A percentile compares a stretch with the other conserved stretches of the same genome.
Conservation (phyloP, 2,888 invertebrate genomes). For the Eupsilia transversa region DNA sequence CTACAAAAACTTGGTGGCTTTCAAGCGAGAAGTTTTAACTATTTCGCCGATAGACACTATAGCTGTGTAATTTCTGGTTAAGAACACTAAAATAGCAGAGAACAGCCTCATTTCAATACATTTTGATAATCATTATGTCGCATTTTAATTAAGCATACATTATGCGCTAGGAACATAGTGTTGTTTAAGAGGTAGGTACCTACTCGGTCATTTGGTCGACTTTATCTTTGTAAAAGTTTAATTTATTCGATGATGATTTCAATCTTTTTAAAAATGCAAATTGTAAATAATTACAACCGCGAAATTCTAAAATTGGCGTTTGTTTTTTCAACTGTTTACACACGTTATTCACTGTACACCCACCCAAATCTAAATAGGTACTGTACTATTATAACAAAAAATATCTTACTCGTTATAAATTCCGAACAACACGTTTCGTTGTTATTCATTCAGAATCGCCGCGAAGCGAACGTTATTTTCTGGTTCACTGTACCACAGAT, state of each 20-base stretch:
- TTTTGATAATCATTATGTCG: background rate
- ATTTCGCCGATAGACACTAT: background rate
- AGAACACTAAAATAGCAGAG: background rate
- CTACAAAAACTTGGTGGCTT: no score
- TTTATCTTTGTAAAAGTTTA: background rate
- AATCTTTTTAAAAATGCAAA: background rate
- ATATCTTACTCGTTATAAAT: conserved; percentile 44
- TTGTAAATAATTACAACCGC: conserved; percentile 11
- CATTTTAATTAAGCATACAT: background rate
- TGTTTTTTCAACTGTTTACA: conserved; percentile 15
- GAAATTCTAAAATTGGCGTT: background rate
- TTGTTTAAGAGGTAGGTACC: background rate
- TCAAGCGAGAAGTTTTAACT: background rate
- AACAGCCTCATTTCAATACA: no score
- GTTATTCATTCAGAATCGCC: conserved; percentile 54
- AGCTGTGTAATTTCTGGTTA: background rate
- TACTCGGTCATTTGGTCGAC: background rate
- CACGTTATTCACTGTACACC: conserved; percentile 8
- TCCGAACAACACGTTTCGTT: conserved; percentile 38
- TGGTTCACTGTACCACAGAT: conserved; percentile 41
- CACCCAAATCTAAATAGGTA: conserved; percentile 17
- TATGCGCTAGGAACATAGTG: background rate
- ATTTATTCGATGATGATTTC: background rate
- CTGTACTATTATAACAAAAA: conserved; percentile 28
- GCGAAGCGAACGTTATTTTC: conserved; percentile 23